Conservation (phyloP, 64 coral and sea anemone genomes). For the Pocillopora verrucosa region DNA sequence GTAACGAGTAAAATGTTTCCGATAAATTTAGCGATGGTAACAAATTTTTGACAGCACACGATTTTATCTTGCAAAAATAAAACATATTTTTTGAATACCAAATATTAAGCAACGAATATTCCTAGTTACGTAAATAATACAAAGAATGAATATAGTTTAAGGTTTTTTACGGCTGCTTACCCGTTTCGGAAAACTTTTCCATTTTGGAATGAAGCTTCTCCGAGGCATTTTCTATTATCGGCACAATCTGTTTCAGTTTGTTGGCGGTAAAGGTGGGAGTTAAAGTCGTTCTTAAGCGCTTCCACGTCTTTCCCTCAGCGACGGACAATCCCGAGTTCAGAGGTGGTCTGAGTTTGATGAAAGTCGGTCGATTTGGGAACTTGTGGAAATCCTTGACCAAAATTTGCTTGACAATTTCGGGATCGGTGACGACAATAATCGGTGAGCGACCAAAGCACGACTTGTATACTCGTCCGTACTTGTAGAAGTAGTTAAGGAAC, state of each 20-base stretch:
- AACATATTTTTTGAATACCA: too few relatives aligned
- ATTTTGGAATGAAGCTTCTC: slow-evolving; percentile 50
- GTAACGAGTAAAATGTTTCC: too few relatives aligned
- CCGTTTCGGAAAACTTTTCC: slow-evolving; percentile 41
- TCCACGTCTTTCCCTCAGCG: slow-evolving; percentile 53
- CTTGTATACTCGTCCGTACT: slow-evolving; percentile 65
- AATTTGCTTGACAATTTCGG: slow-evolving; percentile 78
- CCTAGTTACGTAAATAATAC: too few relatives aligned
- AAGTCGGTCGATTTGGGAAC: slow-evolving; percentile 54
- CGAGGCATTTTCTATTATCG: slow-evolving; percentile 33
- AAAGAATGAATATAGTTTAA: too few relatives aligned
- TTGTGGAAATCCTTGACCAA: slow-evolving; percentile 81
- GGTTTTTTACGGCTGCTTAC: background rate
- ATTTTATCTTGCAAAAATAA: too few relatives aligned
- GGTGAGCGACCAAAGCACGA: slow-evolving; percentile 35
- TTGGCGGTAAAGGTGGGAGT: slow-evolving; percentile 71
- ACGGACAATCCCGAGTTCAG: slow-evolving; percentile 39
- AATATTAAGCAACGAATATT: too few relatives aligned
- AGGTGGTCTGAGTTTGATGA: slow-evolving; percentile 45
- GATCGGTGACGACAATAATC: slow-evolving; percentile 58
- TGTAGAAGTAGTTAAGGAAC: slow-evolving; percentile 55
- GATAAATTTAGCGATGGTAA: too few relatives aligned
- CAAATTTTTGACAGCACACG: too few relatives aligned
- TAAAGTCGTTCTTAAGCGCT: slow-evolving; percentile 48
- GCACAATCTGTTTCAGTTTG: slow-evolving; percentile 72